Base-by-base conservation (phyloP, 2,797 vertebrate genomes). In the Clarias platycephalus region DNA sequence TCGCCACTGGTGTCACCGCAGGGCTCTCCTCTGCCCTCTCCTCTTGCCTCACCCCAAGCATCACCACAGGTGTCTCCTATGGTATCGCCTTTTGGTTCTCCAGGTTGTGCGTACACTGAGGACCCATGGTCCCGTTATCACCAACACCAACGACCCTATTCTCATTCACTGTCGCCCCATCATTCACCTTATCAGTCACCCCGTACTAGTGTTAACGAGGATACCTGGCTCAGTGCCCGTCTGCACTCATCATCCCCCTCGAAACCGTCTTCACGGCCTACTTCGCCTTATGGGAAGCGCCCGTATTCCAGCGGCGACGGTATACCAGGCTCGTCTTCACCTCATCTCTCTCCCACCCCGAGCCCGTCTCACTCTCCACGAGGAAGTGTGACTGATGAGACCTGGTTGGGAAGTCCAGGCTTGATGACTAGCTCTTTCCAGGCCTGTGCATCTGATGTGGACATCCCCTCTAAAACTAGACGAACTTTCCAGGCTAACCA, bases 401-500 rank as follows among this genome's bases (percentile, higher is more conserved):
- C 94, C 0, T 98, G 97, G 97, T 90, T 95, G 15, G 96, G 92
- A 81, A 93, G 89, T 89, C 89, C 95, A n/a, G 93, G 93, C 28
- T 85, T 93, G 7, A 88, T 91, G 84, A 89, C 93, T 75, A 94
- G 94, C 72, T 74, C 94, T 6, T 95, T 96, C 89, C 94, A 96
- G 84, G 94, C 94, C 92, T 82, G 91, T 68, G 95, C 93, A 90
- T 89, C 93, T 78, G 97, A 98, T 84, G 93, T 96, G 88, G 96
- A 98, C 84, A 95, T 99, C 87, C 98, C 98, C 87, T 95, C 97
- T 28, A 99, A 99, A 95, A 98, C 97, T 88, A 96, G 98, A 90
- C 96, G 96, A 91, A 99, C 96, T 7, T 96, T 95, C 74, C 95
- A 95, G 90, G 93, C 95, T 89, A 95, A 95, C 91, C 57, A 82